These are phyloP conservation scores for Penaeus indicus DNA, from an alignment of 1,140 invertebrate genomes.

Conservation along the genomic window DNA sequence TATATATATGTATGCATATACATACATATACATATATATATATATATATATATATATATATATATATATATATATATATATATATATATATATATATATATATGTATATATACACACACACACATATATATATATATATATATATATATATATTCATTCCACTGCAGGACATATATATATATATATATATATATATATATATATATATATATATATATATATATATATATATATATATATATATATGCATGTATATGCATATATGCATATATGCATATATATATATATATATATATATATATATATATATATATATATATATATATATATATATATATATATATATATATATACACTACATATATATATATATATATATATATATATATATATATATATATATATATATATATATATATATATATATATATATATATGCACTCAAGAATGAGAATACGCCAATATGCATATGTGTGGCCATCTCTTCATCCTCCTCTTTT, in stretches of 20 bases:
- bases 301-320: conserved; percentile 38
- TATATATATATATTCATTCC: no score
- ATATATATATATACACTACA: conserved; percentile 46
- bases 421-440: background rate
- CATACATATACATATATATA: background rate
- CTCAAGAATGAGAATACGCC: background rate
- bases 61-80: background rate
- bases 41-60: background rate
- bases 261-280: conserved; percentile 41
- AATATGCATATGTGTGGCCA: background rate
- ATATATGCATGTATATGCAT: background rate
- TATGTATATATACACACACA: background rate
- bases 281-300: conserved; percentile 40
- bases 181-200: no score
- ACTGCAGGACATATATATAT: no score
- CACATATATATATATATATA: conserved; percentile 4
- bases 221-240: no score
- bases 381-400: conserved; percentile 15
- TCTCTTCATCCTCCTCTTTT: no score
- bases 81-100: background rate
- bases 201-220: no score
- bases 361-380: conserved; percentile 19
- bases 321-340: conserved; percentile 37
- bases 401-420: conserved; percentile 5
- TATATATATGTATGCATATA: background rate